Evolutionary conservation across 2,113 vertebrate genomes (phyloP), one percentile per base, ranked within the genome.

Genomic region (Pangasianodon gigas): DNA sequence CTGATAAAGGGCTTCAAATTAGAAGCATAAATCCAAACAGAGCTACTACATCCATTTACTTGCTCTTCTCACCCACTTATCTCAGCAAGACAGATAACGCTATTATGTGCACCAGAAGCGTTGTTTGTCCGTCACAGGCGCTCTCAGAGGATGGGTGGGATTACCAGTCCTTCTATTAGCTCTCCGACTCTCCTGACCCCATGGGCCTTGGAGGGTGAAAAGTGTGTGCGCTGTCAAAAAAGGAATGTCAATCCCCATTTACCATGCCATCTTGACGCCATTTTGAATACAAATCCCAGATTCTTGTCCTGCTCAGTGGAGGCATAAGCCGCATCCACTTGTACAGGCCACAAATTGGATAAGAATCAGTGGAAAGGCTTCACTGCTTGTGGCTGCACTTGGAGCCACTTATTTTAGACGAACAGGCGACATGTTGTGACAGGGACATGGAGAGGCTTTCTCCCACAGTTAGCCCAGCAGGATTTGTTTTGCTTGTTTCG

Each of bases 381-480:
- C 54, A 19, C 4, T 29, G 56, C 82, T 60, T 44, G 82, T 24
- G 82, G 82, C 52, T 84, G 54, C 82, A 60, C 54, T 84, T 44
- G 82, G 18, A 84, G 81, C 52, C 81, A 83, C 82, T 84, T 84
- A 84, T 44, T 84, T 60, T 44, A 19, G 26, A 84, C 82, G 21
- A 84, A 41, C 19, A 44, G 54, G 37, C 5, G 37, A 60, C 54
- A 26, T 83, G n/a, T 82, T 56, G 56, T 62, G 82, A 62, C 82
- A 84, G 37, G 32, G 11, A 62, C 32, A 84, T 26, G 32, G 16
- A 58, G n/a, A 58, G 80, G 32, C 54, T 60, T 79, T 81, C 48
- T 81, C n/a, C 8, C 21, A 19, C 21, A 1, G 82, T 84, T 62
- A 84, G 18, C 82, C 82, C 19, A 44, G 79, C 48, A 54, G 79